A percentile compares a stretch with the other conserved stretches of the same genome.
Conservation (phyloP, 2,113 vertebrate species). For the Xiphorhynchus elegans region DNA sequence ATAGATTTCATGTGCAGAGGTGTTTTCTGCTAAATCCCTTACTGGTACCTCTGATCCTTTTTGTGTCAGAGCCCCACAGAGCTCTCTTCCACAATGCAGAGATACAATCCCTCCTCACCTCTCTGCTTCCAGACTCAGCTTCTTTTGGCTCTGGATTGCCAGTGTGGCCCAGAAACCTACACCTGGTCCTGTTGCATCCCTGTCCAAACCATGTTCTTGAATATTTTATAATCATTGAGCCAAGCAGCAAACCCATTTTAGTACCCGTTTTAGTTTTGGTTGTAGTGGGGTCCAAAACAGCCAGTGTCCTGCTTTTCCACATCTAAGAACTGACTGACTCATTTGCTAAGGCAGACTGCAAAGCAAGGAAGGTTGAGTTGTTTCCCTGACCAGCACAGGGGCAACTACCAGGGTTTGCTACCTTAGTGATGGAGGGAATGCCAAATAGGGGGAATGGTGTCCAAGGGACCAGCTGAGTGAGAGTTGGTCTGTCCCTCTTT, state of each 20-base stretch:
- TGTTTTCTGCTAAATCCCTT: neutral
- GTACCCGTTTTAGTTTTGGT: rapidly evolving
- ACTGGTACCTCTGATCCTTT: neutral
- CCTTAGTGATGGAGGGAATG: neutral
- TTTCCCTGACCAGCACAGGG: neutral
- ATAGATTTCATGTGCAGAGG: neutral
- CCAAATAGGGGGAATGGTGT: rapidly evolving
- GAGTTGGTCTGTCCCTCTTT: neutral
- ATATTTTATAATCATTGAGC: neutral
- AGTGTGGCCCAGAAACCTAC: neutral
- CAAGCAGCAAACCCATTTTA: neutral
- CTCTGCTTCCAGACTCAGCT: neutral
- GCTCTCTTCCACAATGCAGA: neutral
- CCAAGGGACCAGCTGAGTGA: neutral
- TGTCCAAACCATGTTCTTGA: neutral
- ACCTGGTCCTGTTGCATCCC: neutral
- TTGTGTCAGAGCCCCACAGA: neutral
- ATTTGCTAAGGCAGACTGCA: neutral
- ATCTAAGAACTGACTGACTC: neutral
- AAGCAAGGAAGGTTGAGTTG: neutral
- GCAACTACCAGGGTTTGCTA: neutral
- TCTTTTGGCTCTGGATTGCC: neutral
- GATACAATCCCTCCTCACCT: neutral
- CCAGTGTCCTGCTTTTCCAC: neutral
- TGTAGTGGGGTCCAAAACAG: rapidly evolving